These are phyloP conservation scores for Thymelicus acteon DNA, from an alignment of 2,888 invertebrate species.

Conservation along the genomic window DNA sequence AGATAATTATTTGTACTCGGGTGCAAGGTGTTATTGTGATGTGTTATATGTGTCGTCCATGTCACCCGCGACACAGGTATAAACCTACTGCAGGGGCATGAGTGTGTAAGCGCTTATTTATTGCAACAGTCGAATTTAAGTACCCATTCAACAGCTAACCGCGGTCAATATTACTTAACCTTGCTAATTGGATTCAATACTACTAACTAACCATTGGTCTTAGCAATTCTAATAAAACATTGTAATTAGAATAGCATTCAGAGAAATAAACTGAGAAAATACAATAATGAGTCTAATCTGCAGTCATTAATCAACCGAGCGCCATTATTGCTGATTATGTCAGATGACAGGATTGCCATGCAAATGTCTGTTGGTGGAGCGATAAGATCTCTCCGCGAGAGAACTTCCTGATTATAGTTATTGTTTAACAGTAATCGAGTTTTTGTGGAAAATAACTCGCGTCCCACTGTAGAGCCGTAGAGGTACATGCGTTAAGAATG, in stretches of 20 bases:
- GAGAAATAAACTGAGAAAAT: constrained; percentile 21
- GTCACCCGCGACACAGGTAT: too few relatives aligned
- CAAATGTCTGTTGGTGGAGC: constrained; percentile 25
- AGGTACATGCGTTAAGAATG: neutral
- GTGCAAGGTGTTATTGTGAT: too few relatives aligned
- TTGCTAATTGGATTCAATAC: too few relatives aligned
- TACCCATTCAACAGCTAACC: too few relatives aligned
- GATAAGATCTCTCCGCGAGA: constrained; percentile 30
- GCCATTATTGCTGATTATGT: constrained; percentile 32
- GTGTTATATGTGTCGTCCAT: too few relatives aligned
- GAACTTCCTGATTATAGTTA: constrained; percentile 35
- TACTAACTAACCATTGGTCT: too few relatives aligned
- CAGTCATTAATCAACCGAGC: constrained; percentile 31
- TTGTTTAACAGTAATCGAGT: constrained; percentile 36
- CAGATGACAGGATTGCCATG: constrained; percentile 31
- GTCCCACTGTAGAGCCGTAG: constrained; percentile 9
- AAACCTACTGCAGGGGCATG: too few relatives aligned
- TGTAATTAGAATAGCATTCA: neutral
- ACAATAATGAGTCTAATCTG: constrained; percentile 27
- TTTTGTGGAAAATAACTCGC: constrained; percentile 19
- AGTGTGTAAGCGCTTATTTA: too few relatives aligned
- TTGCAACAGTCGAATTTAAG: too few relatives aligned
- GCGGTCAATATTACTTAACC: too few relatives aligned
- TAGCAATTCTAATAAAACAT: neutral
- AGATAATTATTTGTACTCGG: too few relatives aligned